Evolutionary conservation across 2,113 vertebrate species (phyloP).

Genomic region (Silurus glanis): DNA sequence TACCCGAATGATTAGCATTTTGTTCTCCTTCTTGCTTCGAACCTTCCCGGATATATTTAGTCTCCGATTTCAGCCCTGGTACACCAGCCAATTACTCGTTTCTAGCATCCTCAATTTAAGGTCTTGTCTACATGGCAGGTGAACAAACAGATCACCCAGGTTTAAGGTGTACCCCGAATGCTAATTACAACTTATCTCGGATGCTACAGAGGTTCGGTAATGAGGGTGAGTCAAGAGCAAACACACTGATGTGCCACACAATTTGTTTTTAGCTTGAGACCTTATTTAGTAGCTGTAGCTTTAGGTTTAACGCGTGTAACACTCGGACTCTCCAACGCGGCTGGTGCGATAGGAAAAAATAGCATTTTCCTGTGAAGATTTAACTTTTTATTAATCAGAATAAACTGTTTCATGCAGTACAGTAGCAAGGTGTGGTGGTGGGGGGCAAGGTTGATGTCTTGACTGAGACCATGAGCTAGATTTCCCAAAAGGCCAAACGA

Average conservation of each 20-base stretch:
- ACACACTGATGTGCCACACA: neutral
- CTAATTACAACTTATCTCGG: neutral
- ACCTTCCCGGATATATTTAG: neutral
- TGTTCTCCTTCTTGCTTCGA: neutral
- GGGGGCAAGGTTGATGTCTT: neutral
- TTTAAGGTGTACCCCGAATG: neutral
- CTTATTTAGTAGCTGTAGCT: neutral
- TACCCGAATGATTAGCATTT: neutral
- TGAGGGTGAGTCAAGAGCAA: neutral
- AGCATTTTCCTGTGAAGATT: neutral
- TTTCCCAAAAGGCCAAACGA: neutral
- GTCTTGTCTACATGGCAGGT: constrained; percentile 22
- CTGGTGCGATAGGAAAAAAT: too few species aligned
- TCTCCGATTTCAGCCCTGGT: neutral
- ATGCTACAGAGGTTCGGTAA: neutral
- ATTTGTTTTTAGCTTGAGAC: neutral
- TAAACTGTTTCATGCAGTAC: neutral
- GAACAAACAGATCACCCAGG: constrained; percentile 12
- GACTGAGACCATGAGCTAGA: neutral
- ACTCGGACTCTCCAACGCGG: neutral
- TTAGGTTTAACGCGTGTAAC: neutral
- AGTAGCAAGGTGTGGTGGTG: too few species aligned
- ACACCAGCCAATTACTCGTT: neutral
- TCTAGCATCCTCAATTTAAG: neutral
- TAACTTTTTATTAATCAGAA: neutral